Evolutionary conservation across 2,888 invertebrate genomes (phyloP).

Genomic region (Unio pictorum): DNA sequence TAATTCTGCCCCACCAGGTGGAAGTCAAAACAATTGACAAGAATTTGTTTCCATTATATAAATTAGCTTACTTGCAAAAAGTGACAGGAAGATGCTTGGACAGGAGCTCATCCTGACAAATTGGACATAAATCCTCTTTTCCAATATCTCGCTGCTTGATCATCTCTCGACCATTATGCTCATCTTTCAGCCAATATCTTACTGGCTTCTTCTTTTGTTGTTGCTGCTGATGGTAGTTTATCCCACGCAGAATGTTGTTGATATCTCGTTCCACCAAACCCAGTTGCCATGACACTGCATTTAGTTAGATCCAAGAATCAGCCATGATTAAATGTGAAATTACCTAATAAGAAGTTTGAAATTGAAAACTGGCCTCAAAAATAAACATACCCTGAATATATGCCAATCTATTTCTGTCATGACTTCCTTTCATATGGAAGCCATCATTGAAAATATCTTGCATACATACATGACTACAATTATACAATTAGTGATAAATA

Average conservation of each 20-base stretch:
- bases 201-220: slow-evolving; percentile 32
- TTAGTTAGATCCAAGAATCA: not conserved
- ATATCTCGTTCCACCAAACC: slow-evolving; percentile 71
- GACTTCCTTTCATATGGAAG: too few species aligned
- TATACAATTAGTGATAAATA: too few species aligned
- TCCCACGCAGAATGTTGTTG: slow-evolving; percentile 63
- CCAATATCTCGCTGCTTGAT: slow-evolving; percentile 65
- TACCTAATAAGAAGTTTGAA: not conserved
- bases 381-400: too few species aligned
- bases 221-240: slow-evolving; percentile 37
- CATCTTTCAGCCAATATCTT: slow-evolving; percentile 28
- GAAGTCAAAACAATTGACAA: too few species aligned
- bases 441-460: too few species aligned
- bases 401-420: too few species aligned
- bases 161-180: slow-evolving; percentile 46
- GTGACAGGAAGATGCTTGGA: slow-evolving; percentile 68
- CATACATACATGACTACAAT: too few species aligned
- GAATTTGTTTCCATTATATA: not conserved
- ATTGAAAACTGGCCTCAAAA: not conserved
- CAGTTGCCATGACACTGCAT: slow-evolving; percentile 70
- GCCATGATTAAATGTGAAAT: not conserved
- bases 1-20: too few species aligned
- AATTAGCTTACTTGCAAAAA: slow-evolving; percentile 66
- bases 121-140: slow-evolving; percentile 71
- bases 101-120: slow-evolving; percentile 71